A percentile compares a stretch with the other conserved stretches of the same genome.
phyloP scores from a whole-genome alignment of 2,113 vertebrate genomes.

The Channa maculata region DNA sequence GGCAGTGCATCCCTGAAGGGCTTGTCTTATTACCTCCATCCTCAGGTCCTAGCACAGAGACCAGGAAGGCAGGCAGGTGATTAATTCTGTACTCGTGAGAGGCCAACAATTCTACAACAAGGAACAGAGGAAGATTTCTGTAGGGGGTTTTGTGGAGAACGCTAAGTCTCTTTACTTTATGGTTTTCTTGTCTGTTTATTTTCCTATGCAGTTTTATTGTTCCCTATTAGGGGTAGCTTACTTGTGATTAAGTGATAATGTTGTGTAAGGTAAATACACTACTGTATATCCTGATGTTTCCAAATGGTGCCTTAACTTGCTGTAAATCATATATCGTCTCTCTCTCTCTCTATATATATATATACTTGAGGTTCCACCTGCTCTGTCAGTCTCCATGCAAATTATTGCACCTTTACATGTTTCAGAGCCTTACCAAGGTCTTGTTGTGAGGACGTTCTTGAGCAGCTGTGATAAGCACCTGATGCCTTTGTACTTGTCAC shows the following conservation, averaged over 20 bases:
- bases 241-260: slow-evolving; percentile 48
- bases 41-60: slow-evolving; percentile 94
- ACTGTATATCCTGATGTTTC: slow-evolving; percentile 5
- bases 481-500: slow-evolving; percentile 89
- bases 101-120: slow-evolving; percentile 92
- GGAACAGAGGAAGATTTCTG: slow-evolving; percentile 87
- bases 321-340: slow-evolving; percentile 77
- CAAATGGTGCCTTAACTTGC: slow-evolving; percentile 19
- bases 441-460: slow-evolving; percentile 87
- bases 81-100: slow-evolving; percentile 98
- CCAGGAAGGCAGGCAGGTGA: slow-evolving; percentile 95
- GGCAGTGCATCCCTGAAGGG: slow-evolving; percentile 93
- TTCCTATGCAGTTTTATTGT: slow-evolving; percentile 49
- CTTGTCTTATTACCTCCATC: slow-evolving; percentile 98
- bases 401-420: slow-evolving; percentile 90
- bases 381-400: slow-evolving; percentile 89
- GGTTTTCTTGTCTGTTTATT: slow-evolving; percentile 48
- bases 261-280: slow-evolving; percentile 1
- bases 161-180: slow-evolving; percentile 49
- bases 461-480: slow-evolving; percentile 91
- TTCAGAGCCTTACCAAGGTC: slow-evolving; percentile 89
- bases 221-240: slow-evolving; percentile 33
- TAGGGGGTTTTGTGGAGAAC: slow-evolving; percentile 40
- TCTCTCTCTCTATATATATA: slow-evolving; percentile 52
- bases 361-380: slow-evolving; percentile 91